Evolutionary conservation across 2,797 vertebrate genomes (phyloP).

Genomic region (Columba guinea): DNA sequence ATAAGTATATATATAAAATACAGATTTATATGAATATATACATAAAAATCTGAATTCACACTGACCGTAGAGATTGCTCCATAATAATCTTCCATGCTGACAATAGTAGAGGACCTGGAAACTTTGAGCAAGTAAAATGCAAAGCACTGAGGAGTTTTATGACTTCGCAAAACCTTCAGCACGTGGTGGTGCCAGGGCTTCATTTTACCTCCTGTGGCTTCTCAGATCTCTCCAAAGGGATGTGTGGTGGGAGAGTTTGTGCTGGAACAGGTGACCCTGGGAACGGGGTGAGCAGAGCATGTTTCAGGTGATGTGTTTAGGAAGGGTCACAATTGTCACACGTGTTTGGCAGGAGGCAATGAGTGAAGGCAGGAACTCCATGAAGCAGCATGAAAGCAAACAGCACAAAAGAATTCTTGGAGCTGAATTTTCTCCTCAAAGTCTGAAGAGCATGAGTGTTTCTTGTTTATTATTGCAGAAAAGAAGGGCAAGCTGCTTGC

Average conservation of each 20-base stretch:
- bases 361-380: neutral
- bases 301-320: neutral
- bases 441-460: neutral
- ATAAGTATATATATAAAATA: too few relatives aligned
- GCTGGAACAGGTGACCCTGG: neutral
- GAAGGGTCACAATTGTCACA: rapidly evolving
- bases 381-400: neutral
- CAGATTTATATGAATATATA: neutral
- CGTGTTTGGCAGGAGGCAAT: rapidly evolving
- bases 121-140: neutral
- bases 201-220: neutral
- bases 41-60: neutral
- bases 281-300: neutral
- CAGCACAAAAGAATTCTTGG: neutral
- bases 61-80: neutral
- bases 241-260: neutral
- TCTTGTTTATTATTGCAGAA: neutral
- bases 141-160: neutral
- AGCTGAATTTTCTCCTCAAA: neutral
- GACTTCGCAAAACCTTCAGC: neutral
- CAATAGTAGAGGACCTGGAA: neutral
- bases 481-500: neutral
- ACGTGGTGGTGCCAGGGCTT: neutral
- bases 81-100: neutral
- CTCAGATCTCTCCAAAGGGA: neutral